A percentile compares a stretch with the other conserved stretches of the same genome.
Evolutionary conservation across 2,797 vertebrate species (phyloP).

Genomic region (Oreochromis mossambicus): DNA sequence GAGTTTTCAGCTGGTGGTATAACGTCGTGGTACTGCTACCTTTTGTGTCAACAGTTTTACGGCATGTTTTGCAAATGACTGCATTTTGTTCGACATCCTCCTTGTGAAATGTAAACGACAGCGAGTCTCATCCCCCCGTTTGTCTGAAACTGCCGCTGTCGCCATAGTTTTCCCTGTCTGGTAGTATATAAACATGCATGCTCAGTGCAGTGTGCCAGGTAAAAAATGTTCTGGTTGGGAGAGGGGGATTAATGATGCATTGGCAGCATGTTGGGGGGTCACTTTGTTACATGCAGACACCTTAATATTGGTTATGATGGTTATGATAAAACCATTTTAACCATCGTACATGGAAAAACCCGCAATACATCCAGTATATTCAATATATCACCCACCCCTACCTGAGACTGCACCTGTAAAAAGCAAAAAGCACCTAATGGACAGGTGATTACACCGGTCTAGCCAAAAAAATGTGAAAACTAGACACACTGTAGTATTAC

Average conservation of each 20-base stretch:
- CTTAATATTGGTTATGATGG: not conserved
- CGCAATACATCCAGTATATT: not conserved
- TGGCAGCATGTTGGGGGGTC: not conserved
- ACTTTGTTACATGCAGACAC: not conserved
- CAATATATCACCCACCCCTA: not conserved
- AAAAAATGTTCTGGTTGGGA: not conserved
- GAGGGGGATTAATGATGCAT: not conserved
- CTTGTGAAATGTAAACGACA: not conserved
- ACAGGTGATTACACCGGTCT: not conserved
- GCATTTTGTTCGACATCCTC: not conserved
- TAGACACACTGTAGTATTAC: not conserved
- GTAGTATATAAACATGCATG: not conserved
- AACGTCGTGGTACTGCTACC: not conserved
- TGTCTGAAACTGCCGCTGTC: not conserved
- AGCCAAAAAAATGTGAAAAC: not conserved
- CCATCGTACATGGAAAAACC: not conserved
- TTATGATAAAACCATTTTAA: not conserved
- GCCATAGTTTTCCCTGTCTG: not conserved
- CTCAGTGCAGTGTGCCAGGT: not conserved
- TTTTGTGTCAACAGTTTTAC: not conserved
- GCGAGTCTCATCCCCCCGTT: not conserved
- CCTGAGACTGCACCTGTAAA: not conserved
- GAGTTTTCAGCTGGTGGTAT: not conserved
- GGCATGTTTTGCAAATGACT: not conserved
- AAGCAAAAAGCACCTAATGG: not conserved